Base-by-base conservation (phyloP, 2,888 invertebrate species). In the Phengaris arion region DNA sequence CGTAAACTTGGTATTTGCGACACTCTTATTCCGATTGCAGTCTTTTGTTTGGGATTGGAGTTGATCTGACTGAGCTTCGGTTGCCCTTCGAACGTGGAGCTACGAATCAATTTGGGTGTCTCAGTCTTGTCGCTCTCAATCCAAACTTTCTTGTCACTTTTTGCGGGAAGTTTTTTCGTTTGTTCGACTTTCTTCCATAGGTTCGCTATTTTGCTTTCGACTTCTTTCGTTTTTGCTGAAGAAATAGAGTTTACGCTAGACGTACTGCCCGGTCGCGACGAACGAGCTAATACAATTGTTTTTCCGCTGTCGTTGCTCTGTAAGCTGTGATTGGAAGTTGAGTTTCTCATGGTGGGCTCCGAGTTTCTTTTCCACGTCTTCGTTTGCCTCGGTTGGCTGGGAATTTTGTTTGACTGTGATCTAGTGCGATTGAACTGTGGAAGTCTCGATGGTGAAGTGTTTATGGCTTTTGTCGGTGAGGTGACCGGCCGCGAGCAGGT, bases 151-250 rank as follows among this genome's bases (percentile, higher is more conserved):
- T 93, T 94, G 77, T 95, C 96, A 9, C 94, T 94, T 81, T 94
- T 95, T 4, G 92, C 87, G 70, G 89, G 94, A 79, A 94, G 94
- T 76, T 94, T 95, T 80, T 95, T 96, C 59, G 91, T 95, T 77
- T 96, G 95, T 81, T 96, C 96, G 0, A 96, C 96, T 84, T 95
- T 96, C 83, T 96, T 97, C 97, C 97, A 97, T 15, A 97, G 87
- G 82, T 95, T 96, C 0, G 97, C 96, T 75, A 97, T 97, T 86
- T 96, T 97, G 85, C 97, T 97, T 12, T 96, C 96, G 0, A 96
- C 95, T 79, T 96, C 96, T 87, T 96, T 95, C 15, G 93, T 86
- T 80, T 92, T 94, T 0, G 94, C 91, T 15, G 94, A 93, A 13
- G 95, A 91, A 76, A 94, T 94, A 0, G 95, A 95, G 84, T 95